A percentile compares a stretch with the other conserved stretches of the same genome.
Conservation (phyloP, 1,140 invertebrate species). For the Euwallacea fornicatus region DNA sequence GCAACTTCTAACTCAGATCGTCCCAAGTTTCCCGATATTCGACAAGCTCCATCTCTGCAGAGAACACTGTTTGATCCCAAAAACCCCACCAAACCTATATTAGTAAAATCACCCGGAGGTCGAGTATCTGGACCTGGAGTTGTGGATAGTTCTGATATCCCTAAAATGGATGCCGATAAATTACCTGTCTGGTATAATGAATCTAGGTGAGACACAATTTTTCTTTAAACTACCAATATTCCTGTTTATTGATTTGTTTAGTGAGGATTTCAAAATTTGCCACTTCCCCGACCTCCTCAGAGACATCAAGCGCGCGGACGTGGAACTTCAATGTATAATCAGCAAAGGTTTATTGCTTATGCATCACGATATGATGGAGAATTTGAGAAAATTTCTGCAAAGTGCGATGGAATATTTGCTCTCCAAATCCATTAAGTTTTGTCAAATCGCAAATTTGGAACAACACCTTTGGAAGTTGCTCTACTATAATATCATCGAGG, state of each 20-base stretch:
- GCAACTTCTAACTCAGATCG: conserved; percentile 17
- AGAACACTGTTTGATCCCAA: conserved; percentile 68
- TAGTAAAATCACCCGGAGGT: conserved; percentile 58
- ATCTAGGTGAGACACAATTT: conserved; percentile 38
- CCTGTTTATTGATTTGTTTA: conserved; percentile 30
- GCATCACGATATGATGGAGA: conserved; percentile 59
- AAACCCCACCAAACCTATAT: conserved; percentile 70
- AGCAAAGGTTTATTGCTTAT: conserved; percentile 54
- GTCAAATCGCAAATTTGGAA: conserved; percentile 85
- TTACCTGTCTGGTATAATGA: conserved; percentile 61
- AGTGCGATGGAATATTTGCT: conserved; percentile 73
- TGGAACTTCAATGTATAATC: conserved; percentile 59
- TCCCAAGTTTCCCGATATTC: conserved; percentile 39
- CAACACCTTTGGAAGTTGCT: conserved; percentile 90
- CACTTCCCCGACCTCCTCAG: conserved; percentile 58
- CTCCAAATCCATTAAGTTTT: conserved; percentile 82
- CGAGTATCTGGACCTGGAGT: conserved; percentile 51
- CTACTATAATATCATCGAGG: conserved; percentile 89
- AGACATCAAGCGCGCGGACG: conserved; percentile 61
- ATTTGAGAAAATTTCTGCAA: conserved; percentile 64
- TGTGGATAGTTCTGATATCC: conserved; percentile 43
- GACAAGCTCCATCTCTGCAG: conserved; percentile 49
- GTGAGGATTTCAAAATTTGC: conserved; percentile 58
- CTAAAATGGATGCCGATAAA: conserved; percentile 53
- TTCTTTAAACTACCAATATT: background rate